Conservation (phyloP, 2,797 vertebrate genomes). For the Sebastes glaucus region DNA sequence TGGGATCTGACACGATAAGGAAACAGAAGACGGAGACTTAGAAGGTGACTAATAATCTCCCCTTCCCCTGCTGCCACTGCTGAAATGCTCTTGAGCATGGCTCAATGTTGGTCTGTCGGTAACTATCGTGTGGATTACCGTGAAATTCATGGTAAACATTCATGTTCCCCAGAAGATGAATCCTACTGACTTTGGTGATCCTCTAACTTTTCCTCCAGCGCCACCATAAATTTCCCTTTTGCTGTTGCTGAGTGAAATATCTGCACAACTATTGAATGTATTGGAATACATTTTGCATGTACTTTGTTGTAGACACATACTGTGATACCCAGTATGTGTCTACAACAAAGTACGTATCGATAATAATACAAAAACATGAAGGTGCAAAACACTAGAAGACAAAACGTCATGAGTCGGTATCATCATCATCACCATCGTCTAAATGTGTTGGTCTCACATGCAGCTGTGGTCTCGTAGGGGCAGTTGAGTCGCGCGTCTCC, state of each 20-base stretch:
- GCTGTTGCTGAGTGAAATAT: neutral
- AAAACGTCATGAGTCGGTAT: neutral
- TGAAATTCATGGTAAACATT: too few relatives aligned
- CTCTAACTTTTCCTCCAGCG: neutral
- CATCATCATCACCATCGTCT: neutral
- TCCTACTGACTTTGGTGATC: too few relatives aligned
- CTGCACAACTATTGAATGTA: neutral
- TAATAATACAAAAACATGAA: neutral
- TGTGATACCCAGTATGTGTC: neutral
- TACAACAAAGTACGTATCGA: neutral
- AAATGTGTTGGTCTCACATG: conserved; percentile 81
- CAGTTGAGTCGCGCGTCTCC: conserved; percentile 93
- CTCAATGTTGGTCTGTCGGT: neutral
- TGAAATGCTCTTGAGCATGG: neutral
- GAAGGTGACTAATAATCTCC: neutral
- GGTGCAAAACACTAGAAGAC: neutral
- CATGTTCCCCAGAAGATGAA: neutral
- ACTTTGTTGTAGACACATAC: too few relatives aligned
- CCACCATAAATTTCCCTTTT: neutral
- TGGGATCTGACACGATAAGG: conserved; percentile 76
- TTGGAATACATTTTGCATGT: neutral
- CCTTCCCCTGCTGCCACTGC: neutral
- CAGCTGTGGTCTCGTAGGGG: conserved; percentile 85
- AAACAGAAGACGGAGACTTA: neutral
- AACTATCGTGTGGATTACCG: too few relatives aligned